These are phyloP conservation scores for Bagarius yarrelli DNA, from an alignment of 2,113 vertebrate genomes.

Conservation along the genomic window DNA sequence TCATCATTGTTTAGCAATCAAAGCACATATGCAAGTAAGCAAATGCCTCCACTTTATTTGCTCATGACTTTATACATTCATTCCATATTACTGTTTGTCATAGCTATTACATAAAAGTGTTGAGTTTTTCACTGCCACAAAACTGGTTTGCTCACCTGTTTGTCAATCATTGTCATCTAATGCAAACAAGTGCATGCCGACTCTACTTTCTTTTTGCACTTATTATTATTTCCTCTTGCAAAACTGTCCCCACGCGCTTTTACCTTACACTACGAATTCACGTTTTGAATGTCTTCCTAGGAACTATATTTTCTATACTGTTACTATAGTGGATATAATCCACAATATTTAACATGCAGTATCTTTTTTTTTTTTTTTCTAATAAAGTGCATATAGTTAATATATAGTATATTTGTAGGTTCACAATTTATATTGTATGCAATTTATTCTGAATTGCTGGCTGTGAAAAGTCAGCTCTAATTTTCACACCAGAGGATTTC, in stretches of 20 bases:
- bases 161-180: not conserved
- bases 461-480: not conserved
- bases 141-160: slow-evolving; percentile 14
- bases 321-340: not conserved
- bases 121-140: not conserved
- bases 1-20: not conserved
- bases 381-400: not conserved
- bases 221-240: slow-evolving; percentile 25
- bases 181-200: not conserved
- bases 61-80: not conserved
- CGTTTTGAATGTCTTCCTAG: not conserved
- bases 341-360: not conserved
- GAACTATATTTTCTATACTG: not conserved
- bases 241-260: not conserved
- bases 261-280: not conserved
- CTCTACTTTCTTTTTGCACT: slow-evolving; percentile 9
- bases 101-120: not conserved
- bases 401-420: too few species aligned
- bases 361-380: too few species aligned
- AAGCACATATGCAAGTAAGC: not conserved
- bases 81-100: not conserved
- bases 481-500: not conserved
- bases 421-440: too few species aligned
- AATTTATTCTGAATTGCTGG: not conserved
- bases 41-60: slow-evolving; percentile 8